These are phyloP conservation scores for Lucilia cuprina DNA, from an alignment of 1,140 invertebrate species.

Conservation along the genomic window DNA sequence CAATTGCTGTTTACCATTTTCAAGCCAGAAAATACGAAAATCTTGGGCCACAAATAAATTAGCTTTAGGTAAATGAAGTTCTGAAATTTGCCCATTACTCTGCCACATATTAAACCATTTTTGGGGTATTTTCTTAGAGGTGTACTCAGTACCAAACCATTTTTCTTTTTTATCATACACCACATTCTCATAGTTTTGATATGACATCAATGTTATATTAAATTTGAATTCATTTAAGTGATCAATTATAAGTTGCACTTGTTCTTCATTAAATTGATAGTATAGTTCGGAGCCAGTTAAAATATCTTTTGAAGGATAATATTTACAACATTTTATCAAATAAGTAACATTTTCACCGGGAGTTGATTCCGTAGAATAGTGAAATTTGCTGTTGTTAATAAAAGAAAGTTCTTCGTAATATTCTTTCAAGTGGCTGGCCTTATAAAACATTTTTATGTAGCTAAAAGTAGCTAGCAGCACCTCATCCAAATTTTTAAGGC, in stretches of 20 bases:
- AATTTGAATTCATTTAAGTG: conserved; percentile 74
- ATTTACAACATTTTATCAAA: conserved; percentile 80
- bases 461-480: conserved; percentile 74
- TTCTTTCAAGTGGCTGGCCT: conserved; percentile 67
- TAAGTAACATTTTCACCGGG: conserved; percentile 80
- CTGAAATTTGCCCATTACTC: conserved; percentile 64
- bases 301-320: conserved; percentile 79
- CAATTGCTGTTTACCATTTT: conserved; percentile 47
- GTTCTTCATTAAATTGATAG: conserved; percentile 79
- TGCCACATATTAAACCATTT: conserved; percentile 70
- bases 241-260: conserved; percentile 71
- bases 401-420: conserved; percentile 63
- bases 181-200: conserved; percentile 67
- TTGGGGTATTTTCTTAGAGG: conserved; percentile 65
- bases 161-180: conserved; percentile 71
- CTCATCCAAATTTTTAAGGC: conserved; percentile 75
- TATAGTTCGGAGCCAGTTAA: conserved; percentile 77
- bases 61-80: conserved; percentile 75
- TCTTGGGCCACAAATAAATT: conserved; percentile 86
- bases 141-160: conserved; percentile 66
- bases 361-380: conserved; percentile 72
- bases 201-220: conserved; percentile 76
- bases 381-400: conserved; percentile 76
- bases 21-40: conserved; percentile 72
- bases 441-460: conserved; percentile 75